phyloP scores from a whole-genome alignment of 2,888 invertebrate genomes.

The Spodoptera littoralis region DNA sequence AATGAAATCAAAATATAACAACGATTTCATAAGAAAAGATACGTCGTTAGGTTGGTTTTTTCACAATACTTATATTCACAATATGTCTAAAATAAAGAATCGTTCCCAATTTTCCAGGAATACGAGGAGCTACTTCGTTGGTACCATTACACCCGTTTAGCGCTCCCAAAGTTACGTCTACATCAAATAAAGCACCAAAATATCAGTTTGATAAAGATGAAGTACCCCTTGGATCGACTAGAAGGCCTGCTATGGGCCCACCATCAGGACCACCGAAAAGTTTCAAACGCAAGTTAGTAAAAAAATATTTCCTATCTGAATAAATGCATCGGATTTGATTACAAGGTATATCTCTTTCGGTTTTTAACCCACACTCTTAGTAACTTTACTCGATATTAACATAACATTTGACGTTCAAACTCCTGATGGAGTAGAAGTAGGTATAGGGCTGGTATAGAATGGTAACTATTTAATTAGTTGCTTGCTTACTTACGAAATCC shows the following conservation, averaged over 20 bases:
- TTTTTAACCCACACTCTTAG: too few species aligned
- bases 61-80: neutral
- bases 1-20: constrained; percentile 61
- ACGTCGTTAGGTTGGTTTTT: constrained; percentile 66
- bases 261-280: constrained; percentile 72
- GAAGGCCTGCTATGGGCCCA: constrained; percentile 78
- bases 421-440: too few species aligned
- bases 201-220: constrained; percentile 75
- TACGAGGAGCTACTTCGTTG: constrained; percentile 68
- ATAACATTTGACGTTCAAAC: too few species aligned
- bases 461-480: too few species aligned
- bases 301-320: too few species aligned
- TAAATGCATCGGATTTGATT: too few species aligned
- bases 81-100: too few species aligned
- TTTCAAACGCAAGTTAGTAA: constrained; percentile 75
- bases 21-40: constrained; percentile 76
- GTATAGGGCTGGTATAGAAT: too few species aligned
- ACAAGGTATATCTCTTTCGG: too few species aligned
- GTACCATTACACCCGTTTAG: constrained; percentile 62
- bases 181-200: constrained; percentile 69
- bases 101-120: constrained; percentile 61
- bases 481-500: neutral
- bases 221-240: constrained; percentile 43
- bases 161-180: constrained; percentile 53
- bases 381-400: too few species aligned